Base-by-base conservation (phyloP, 2,113 vertebrate genomes). In the Mus musculus region DNA sequence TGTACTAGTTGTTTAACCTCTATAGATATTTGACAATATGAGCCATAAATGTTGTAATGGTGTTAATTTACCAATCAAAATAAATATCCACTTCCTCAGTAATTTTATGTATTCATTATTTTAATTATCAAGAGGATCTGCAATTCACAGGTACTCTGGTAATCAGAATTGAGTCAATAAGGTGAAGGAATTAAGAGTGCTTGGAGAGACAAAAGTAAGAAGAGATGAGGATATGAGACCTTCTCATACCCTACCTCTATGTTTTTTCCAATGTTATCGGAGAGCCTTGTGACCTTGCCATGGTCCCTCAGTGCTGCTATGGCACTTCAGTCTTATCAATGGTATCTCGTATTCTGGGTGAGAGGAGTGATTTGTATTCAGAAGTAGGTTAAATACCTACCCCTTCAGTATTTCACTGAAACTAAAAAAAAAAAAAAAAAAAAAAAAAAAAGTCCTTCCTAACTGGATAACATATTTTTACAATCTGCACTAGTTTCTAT, bases 141-240 rank as follows among this genome's bases (percentile, higher is more conserved):
- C 7, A 69, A 22, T 59, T 42, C 3, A 26, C 30, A 7, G 1
- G 1, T 1, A 39, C 86, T 2, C 5, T 49, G 65, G 6, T 42
- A 5, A 30, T 28, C 7, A 16, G 0, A 12, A 42, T 30, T 73
- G 20, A 39, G 9, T 33, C 54, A 28, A 1, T 87, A 28, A 63
- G n/a, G 11, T 26, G 61, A 56, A 6, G 2, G 12, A 8, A 76
- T 12, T 22, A 36, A 65, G 7, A 11, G 54, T 14, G 1, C 36
- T 1, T 26, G 17, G 26, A 5, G 3, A 4, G 2, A 65, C 5
- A 1, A 2, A 59, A 30, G 2, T 0, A 0, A 56, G 1, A 76
- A 46, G 10, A 2, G 39, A 13, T 26, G 10, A 76, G 73, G 39
- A 76, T 42, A 11, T 46, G 19, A 46, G 39, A 76, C 0, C 30